These are phyloP conservation scores for Creontiades dilutus DNA, from an alignment of 2,888 invertebrate species.

Conservation along the genomic window DNA sequence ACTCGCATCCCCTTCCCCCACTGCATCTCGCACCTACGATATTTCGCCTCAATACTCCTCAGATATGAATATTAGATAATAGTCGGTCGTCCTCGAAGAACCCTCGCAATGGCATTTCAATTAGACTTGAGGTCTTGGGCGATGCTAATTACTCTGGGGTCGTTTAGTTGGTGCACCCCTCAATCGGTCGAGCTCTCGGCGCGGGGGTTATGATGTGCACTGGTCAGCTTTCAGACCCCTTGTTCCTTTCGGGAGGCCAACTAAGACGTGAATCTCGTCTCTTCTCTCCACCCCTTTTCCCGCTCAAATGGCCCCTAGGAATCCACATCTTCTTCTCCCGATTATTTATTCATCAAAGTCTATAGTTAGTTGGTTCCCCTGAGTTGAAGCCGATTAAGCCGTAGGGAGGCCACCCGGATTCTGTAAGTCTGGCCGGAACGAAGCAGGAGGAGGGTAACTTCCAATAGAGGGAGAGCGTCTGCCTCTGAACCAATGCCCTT, in stretches of 20 bases:
- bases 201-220: constrained; percentile 58
- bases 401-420: constrained; percentile 4
- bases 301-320: constrained; percentile 63
- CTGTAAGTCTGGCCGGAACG: not conserved
- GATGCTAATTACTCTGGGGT: constrained; percentile 21
- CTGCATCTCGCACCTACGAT: not conserved
- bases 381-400: constrained; percentile 47
- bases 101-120: constrained; percentile 63
- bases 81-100: constrained; percentile 11
- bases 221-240: constrained; percentile 41
- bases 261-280: constrained; percentile 64
- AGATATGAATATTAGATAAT: constrained; percentile 32
- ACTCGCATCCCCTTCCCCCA: not conserved
- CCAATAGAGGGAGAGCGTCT: not conserved
- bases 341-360: constrained; percentile 69
- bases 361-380: constrained; percentile 15
- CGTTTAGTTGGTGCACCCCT: not conserved
- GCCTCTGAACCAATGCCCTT: not conserved
- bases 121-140: constrained; percentile 50
- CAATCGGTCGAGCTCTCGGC: not conserved
- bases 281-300: constrained; percentile 57
- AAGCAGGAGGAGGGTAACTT: not conserved
- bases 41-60: constrained; percentile 4
- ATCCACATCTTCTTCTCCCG: constrained; percentile 61
- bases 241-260: constrained; percentile 20